Conservation (phyloP, 1,140 invertebrate species). For the Goniozus legneri region DNA sequence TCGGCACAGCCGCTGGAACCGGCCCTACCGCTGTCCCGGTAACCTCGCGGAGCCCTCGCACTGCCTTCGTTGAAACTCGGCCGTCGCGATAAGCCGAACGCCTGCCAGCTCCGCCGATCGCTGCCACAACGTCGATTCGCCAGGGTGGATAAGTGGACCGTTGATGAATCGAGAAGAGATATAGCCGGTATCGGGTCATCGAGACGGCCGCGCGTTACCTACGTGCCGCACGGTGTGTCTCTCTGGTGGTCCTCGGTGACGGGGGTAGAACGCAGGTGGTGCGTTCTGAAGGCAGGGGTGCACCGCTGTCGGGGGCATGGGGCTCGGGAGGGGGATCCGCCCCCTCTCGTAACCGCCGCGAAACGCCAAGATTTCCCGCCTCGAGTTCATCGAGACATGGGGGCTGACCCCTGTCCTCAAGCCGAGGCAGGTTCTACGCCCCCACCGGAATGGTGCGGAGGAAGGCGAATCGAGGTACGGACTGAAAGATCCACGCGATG, state of each 20-base stretch:
- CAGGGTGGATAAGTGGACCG: no score
- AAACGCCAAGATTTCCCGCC: conserved; percentile 86
- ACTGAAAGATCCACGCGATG: no score
- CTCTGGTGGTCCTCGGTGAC: no score
- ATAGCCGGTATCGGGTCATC: no score
- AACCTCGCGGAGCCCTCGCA: no score
- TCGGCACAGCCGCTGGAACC: conserved; percentile 28
- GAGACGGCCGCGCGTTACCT: no score
- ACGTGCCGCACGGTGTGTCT: no score
- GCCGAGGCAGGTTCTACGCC: conserved; percentile 86
- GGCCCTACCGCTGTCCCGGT: conserved; percentile 19
- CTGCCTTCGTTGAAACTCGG: conserved; percentile 16
- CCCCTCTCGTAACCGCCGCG: conserved; percentile 55
- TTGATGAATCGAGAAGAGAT: no score
- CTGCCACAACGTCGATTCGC: no score
- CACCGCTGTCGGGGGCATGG: conserved; percentile 46
- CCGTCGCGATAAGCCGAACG: no score
- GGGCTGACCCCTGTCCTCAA: conserved; percentile 92
- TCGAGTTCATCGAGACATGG: conserved; percentile 94
- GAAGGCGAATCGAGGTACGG: conserved; percentile 67
- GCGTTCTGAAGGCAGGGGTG: conserved; percentile 43
- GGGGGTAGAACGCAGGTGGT: conserved; percentile 20
- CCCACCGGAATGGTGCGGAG: conserved; percentile 66
- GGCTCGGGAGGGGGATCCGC: conserved; percentile 53
- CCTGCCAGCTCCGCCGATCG: no score